Percentiles rank a stretch among this genome's conserved stretches.
phyloP scores from a whole-genome alignment of 1,140 invertebrate genomes.

The Drosophila pachea region DNA sequence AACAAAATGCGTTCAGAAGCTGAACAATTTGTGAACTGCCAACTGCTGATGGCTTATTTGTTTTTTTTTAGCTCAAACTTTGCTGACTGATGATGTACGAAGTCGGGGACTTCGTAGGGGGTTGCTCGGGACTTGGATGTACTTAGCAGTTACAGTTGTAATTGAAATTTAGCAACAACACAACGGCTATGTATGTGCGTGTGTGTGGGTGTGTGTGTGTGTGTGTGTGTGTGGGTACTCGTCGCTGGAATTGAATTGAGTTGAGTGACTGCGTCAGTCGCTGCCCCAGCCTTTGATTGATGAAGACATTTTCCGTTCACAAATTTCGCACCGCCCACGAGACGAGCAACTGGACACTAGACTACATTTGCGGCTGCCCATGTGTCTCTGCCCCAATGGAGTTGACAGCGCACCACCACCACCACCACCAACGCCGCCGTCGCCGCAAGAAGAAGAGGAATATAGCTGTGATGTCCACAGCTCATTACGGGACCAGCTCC shows the following conservation, averaged over 20 bases:
- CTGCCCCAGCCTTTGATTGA: constrained; percentile 66
- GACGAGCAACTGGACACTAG: constrained; percentile 2
- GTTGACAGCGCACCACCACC: constrained; percentile 7
- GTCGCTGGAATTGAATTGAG: constrained; percentile 69
- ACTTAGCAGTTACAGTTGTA: constrained; percentile 72
- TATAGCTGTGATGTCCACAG: constrained; percentile 22
- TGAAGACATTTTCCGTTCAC: constrained; percentile 74
- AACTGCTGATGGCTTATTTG: constrained; percentile 28
- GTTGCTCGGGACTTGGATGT: constrained; percentile 71
- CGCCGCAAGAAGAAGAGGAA: constrained; percentile 14
- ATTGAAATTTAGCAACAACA: constrained; percentile 75
- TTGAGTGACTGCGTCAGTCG: constrained; percentile 70
- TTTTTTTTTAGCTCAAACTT: constrained; percentile 20
- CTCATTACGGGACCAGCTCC: constrained; percentile 47
- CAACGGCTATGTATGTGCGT: background rate
- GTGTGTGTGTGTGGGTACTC: constrained; percentile 4
- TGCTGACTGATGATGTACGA: constrained; percentile 30
- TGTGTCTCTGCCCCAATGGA: constrained; percentile 13
- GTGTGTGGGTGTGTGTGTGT: too few relatives aligned
- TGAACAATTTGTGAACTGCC: constrained; percentile 28
- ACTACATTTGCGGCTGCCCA: constrained; percentile 9
- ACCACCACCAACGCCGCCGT: background rate
- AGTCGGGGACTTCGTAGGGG: constrained; percentile 22
- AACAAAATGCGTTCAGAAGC: constrained; percentile 31
- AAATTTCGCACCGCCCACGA: constrained; percentile 54